phyloP scores from a whole-genome alignment of 2,888 invertebrate genomes.

The Salpingus planirostris region DNA sequence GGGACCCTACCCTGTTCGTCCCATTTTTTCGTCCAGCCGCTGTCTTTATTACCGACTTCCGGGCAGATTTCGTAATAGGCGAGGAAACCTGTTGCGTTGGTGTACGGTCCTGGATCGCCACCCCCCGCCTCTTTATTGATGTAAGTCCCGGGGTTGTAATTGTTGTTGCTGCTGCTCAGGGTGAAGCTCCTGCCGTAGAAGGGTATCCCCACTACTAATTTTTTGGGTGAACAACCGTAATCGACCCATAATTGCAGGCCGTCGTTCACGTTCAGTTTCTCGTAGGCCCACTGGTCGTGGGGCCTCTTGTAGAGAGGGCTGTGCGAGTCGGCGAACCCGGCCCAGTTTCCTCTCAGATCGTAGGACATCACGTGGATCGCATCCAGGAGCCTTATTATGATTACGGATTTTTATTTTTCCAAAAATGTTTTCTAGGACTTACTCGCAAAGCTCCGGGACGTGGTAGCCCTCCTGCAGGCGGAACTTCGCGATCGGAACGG shows the following conservation, averaged over 20 bases:
- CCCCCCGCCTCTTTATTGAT: constrained; percentile 88
- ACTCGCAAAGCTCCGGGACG: constrained; percentile 83
- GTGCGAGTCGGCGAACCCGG: constrained; percentile 83
- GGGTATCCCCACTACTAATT: constrained; percentile 80
- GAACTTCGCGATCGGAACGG: constrained; percentile 81
- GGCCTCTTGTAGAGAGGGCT: constrained; percentile 79
- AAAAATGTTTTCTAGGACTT: too few species aligned
- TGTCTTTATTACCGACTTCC: constrained; percentile 57
- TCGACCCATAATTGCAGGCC: constrained; percentile 82
- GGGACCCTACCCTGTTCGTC: constrained; percentile 77
- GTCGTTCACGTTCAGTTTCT: constrained; percentile 86
- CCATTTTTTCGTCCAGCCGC: constrained; percentile 77
- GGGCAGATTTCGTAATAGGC: constrained; percentile 85
- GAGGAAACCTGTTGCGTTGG: constrained; percentile 79
- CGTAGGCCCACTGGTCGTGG: constrained; percentile 83
- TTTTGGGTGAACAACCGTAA: constrained; percentile 79
- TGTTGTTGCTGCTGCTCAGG: constrained; percentile 69
- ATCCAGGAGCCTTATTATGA: constrained; percentile 59
- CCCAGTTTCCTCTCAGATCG: constrained; percentile 82
- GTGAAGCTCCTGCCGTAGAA: constrained; percentile 85
- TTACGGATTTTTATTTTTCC: too few species aligned
- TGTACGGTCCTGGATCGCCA: constrained; percentile 76
- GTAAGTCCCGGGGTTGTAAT: constrained; percentile 75
- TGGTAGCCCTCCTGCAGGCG: constrained; percentile 83
- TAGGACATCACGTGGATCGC: constrained; percentile 83